These are phyloP conservation scores for Nephotettix cincticeps DNA, from an alignment of 1,140 invertebrate genomes.

Conservation along the genomic window DNA sequence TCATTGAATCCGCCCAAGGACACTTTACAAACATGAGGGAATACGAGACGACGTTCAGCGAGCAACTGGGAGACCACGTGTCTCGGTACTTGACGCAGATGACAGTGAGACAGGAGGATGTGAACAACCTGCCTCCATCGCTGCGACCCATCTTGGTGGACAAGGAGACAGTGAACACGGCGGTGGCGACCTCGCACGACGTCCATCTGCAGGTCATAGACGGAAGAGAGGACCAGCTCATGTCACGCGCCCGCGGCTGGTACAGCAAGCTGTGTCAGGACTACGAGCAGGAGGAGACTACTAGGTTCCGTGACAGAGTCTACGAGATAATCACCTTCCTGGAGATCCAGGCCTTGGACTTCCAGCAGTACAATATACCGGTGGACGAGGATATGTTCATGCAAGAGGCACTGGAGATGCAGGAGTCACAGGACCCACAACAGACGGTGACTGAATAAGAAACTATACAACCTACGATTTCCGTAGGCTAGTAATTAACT, in stretches of 20 bases:
- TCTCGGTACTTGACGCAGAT: constrained; percentile 5
- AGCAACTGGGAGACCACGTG: constrained; percentile 33
- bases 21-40: constrained; percentile 68
- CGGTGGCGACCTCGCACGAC: constrained; percentile 69
- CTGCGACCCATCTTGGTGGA: constrained; percentile 59
- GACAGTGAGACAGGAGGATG: constrained; percentile 13
- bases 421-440: no score
- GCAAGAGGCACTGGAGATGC: no score
- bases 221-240: constrained; percentile 70
- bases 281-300: constrained; percentile 48
- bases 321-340: neutral
- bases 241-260: constrained; percentile 66
- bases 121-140: neutral
- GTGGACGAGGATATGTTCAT: neutral
- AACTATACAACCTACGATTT: no score
- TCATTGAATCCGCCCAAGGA: constrained; percentile 68
- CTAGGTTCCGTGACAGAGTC: neutral
- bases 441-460: no score
- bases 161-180: constrained; percentile 68
- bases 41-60: constrained; percentile 46
- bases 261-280: constrained; percentile 57
- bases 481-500: no score
- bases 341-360: neutral
- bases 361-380: neutral
- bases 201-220: constrained; percentile 71